phyloP scores from a whole-genome alignment of 2,797 vertebrate species.

The Lemur catta region DNA sequence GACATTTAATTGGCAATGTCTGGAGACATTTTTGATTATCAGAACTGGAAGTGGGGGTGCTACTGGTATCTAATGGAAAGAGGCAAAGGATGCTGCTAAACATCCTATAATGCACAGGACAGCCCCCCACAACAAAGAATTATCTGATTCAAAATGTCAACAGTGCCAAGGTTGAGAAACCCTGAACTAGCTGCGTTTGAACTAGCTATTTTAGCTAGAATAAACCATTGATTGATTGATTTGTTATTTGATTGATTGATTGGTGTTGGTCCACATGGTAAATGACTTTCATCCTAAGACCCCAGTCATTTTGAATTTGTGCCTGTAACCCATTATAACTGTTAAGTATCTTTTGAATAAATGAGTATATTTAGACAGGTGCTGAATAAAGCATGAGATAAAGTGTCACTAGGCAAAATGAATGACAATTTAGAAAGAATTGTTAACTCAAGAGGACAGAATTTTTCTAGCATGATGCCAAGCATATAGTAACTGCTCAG shows the following conservation, averaged over 20 bases:
- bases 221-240: neutral
- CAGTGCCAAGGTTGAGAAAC: neutral
- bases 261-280: slow-evolving; percentile 19
- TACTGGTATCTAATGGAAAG: neutral
- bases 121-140: neutral
- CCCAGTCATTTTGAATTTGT: slow-evolving; percentile 25
- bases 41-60: neutral
- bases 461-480: neutral
- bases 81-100: neutral
- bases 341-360: slow-evolving; percentile 35
- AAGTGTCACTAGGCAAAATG: slow-evolving; percentile 1
- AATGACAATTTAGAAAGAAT: slow-evolving; percentile 16
- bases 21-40: neutral
- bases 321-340: neutral
- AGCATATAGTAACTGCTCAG: slow-evolving; percentile 31
- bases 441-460: slow-evolving; percentile 9
- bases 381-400: slow-evolving; percentile 25
- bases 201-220: neutral
- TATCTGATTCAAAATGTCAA: neutral
- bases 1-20: neutral
- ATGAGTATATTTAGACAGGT: slow-evolving; percentile 29
- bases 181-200: neutral
- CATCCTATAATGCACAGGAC: neutral
- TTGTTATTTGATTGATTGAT: neutral
- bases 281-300: slow-evolving; percentile 46